Percentiles rank a stretch among this genome's conserved stretches.
Evolutionary conservation across 2,797 vertebrate species (phyloP).

Genomic region (Trematomus bernacchii): DNA sequence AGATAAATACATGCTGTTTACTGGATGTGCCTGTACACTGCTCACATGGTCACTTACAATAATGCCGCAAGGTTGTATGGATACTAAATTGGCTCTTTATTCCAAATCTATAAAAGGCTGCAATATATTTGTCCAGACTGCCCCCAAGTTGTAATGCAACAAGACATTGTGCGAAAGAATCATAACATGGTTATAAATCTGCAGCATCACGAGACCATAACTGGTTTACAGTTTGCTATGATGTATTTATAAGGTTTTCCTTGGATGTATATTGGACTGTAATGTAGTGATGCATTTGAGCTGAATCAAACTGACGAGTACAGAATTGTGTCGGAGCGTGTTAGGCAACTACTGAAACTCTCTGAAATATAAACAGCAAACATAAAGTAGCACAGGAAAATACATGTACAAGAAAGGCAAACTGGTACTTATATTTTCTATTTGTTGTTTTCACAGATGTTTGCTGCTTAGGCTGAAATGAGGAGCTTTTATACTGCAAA

Average conservation of each 20-base stretch:
- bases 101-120: neutral
- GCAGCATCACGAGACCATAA: neutral
- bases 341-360: neutral
- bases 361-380: neutral
- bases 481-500: conserved; percentile 20
- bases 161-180: neutral
- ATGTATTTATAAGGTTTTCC: neutral
- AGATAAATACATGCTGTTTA: neutral
- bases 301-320: neutral
- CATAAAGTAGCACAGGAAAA: neutral
- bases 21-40: neutral
- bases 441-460: neutral
- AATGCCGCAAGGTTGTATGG: neutral
- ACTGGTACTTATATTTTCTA: neutral
- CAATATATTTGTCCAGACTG: neutral
- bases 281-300: neutral
- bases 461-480: conserved; percentile 4
- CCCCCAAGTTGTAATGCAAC: neutral
- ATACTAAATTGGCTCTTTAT: conserved; percentile 1
- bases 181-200: neutral
- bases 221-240: neutral
- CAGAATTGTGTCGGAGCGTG: neutral
- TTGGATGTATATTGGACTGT: neutral
- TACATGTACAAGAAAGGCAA: neutral
- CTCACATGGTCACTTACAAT: neutral